Evolutionary conservation across 2,797 vertebrate species (phyloP), one percentile per base, ranked within the genome.

Genomic region (Leptodactylus fallax): DNA sequence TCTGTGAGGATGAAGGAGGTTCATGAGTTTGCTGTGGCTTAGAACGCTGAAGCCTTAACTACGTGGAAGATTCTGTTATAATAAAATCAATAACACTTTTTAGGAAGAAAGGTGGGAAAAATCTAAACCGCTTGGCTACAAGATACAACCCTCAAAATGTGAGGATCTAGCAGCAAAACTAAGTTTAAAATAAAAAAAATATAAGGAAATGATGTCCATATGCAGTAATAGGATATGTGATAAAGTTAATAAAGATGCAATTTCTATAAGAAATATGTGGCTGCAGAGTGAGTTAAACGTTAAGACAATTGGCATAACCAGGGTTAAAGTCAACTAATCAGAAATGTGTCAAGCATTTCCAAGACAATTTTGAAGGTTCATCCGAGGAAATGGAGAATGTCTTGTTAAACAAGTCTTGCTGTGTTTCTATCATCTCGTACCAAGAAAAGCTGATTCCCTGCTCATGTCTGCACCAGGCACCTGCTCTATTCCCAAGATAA

Each of bases 281-380:
- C 47, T 13, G 36, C 36, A 36, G 36, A 55, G 61, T 21, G 14
- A 27, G 27, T 17, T 11, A 36, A 6, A 9, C 0, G 17, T 72
- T 17, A 23, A 36, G 14, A 61, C 56, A 85, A 14, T 3, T 49
- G 14, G 56, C 69, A 78, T 49, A 72, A 58, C 76, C 69, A 21
- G 69, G 21, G 47, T 3, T 51, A 53, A 16, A 45, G 86, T 72
- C 17, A 36, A 19, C 83, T 81, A 71, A 17, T 83, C 89, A 90
- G 36, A 65, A 61, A 36, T 85, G 87, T 90, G 81, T 76, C 23
- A 79, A 78, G 89, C 0, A 0, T 55, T 90, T 92, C 67, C 60
- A 85, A 91, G 82, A 81, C 72, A 5, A 4, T 61, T 36, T 27
- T 90, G 87, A 49, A 47, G 56, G 65, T 49, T 84, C 80, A 85